Percentiles rank a stretch among this genome's conserved stretches.
Evolutionary conservation across 1,140 invertebrate species (phyloP).

Genomic region (Chionoecetes opilio): DNA sequence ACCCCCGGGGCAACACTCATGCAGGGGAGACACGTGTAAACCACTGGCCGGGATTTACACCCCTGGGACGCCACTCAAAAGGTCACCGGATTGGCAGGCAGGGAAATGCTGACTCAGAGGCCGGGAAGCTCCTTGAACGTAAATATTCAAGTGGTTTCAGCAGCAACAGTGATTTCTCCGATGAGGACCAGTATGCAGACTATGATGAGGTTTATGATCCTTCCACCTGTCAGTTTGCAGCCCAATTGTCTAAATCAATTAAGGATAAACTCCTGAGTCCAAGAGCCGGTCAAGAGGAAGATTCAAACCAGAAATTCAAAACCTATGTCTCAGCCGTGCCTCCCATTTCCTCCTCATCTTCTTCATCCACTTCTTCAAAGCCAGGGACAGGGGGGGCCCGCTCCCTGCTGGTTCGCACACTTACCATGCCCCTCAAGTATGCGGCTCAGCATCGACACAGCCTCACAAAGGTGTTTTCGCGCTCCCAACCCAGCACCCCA

Average conservation of each 20-base stretch:
- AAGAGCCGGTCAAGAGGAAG: conserved; percentile 65
- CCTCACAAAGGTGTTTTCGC: conserved; percentile 79
- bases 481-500: conserved; percentile 80
- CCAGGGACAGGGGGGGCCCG: conserved; percentile 63
- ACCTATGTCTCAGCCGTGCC: conserved; percentile 49
- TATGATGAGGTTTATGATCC: conserved; percentile 77
- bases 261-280: conserved; percentile 68
- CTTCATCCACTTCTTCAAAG: conserved; percentile 49
- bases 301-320: conserved; percentile 51
- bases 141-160: conserved; percentile 81
- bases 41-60: conserved; percentile 54
- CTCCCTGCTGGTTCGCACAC: conserved; percentile 79
- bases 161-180: conserved; percentile 78
- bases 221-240: conserved; percentile 70
- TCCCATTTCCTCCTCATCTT: conserved; percentile 53
- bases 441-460: conserved; percentile 78
- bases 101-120: conserved; percentile 44
- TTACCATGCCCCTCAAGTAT: conserved; percentile 80
- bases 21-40: conserved; percentile 36
- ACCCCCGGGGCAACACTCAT: conserved; percentile 37
- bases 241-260: conserved; percentile 76
- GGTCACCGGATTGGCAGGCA: conserved; percentile 48
- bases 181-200: conserved; percentile 76
- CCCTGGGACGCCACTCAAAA: conserved; percentile 49
- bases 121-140: conserved; percentile 62